phyloP scores from a whole-genome alignment of 2,888 invertebrate species.

The Pristionchus arcanus region DNA sequence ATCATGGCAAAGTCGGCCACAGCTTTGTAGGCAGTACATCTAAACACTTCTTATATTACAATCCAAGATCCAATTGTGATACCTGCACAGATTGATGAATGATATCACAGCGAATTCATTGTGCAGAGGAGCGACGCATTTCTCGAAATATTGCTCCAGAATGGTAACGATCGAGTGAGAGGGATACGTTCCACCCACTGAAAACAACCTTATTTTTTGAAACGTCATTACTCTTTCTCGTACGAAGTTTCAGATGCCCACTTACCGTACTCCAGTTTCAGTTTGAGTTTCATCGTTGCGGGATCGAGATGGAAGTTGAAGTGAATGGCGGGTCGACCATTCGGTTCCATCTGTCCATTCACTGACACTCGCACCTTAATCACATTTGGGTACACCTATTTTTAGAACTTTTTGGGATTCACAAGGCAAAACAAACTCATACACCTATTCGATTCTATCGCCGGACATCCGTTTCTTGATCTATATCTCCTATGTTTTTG shows the following conservation, averaged over 20 bases:
- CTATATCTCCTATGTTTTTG: too few species aligned
- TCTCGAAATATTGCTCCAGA: slow-evolving; percentile 62
- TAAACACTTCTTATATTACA: slow-evolving; percentile 6
- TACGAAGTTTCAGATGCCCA: not conserved
- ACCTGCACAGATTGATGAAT: slow-evolving; percentile 63
- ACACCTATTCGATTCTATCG: too few species aligned
- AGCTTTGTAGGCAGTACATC: slow-evolving; percentile 61
- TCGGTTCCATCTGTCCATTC: not conserved
- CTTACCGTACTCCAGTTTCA: slow-evolving; percentile 48
- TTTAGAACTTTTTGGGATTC: not conserved
- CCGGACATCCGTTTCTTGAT: too few species aligned
- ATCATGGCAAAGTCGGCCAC: slow-evolving; percentile 66
- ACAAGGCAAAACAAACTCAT: too few species aligned
- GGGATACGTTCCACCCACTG: slow-evolving; percentile 51
- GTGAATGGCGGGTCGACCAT: slow-evolving; percentile 1
- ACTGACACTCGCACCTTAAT: slow-evolving; percentile 47
- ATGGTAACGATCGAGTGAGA: slow-evolving; percentile 56
- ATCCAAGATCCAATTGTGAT: not conserved
- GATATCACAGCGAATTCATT: slow-evolving; percentile 64
- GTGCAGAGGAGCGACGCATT: slow-evolving; percentile 56
- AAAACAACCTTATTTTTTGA: not conserved
- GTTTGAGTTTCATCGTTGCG: slow-evolving; percentile 49
- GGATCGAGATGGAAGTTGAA: slow-evolving; percentile 56
- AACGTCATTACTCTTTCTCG: too few species aligned
- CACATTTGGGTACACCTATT: not conserved